phyloP scores from a whole-genome alignment of 2,113 vertebrate species.

The Tauraco erythrolophus region DNA sequence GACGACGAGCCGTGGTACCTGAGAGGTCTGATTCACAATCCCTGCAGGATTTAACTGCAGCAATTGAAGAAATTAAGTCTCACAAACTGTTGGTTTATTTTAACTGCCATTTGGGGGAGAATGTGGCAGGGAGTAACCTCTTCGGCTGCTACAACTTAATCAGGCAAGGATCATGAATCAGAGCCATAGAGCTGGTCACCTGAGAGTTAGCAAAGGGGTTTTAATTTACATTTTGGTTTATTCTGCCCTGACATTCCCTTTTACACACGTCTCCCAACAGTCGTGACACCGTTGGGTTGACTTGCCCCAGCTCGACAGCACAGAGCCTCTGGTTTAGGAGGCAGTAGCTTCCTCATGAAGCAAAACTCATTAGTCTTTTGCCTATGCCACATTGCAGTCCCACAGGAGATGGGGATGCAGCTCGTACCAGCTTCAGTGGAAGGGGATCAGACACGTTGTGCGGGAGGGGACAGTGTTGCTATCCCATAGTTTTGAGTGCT shows the following conservation, averaged over 20 bases:
- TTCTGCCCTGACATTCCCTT: not conserved
- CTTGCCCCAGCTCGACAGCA: not conserved
- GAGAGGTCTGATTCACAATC: not conserved
- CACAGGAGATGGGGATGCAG: not conserved
- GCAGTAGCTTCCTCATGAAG: not conserved
- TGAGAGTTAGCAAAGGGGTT: not conserved
- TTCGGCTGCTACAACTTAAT: not conserved
- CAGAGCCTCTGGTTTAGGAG: not conserved
- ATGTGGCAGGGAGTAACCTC: not conserved
- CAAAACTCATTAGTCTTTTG: not conserved
- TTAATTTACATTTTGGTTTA: not conserved
- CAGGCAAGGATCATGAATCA: not conserved
- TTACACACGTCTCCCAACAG: not conserved
- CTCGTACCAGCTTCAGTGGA: not conserved
- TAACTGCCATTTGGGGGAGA: not conserved
- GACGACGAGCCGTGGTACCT: not conserved
- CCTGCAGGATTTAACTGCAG: not conserved
- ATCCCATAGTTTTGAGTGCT: not conserved
- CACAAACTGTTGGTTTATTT: not conserved
- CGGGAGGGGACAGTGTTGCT: not conserved
- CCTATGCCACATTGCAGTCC: accelerated
- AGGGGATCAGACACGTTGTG: not conserved
- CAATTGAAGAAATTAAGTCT: not conserved
- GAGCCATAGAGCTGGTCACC: not conserved
- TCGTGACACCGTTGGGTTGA: not conserved